A percentile compares a stretch with the other conserved stretches of the same genome.
Evolutionary conservation across 1,140 invertebrate genomes (phyloP).

Genomic region (Microplitis mediator): DNA sequence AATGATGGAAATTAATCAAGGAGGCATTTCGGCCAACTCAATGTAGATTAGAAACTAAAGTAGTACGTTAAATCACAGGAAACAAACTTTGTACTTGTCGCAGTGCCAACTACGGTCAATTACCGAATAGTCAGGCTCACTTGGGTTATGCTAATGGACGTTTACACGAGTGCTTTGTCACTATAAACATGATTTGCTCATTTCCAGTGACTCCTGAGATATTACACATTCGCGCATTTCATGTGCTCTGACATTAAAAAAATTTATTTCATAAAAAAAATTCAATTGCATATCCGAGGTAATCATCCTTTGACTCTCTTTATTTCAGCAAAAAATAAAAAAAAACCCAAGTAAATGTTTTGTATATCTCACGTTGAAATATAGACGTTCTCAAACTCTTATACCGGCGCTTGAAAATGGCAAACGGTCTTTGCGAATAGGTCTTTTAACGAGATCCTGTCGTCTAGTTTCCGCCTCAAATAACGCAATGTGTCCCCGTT

Average conservation of each 20-base stretch:
- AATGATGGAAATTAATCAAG: neutral
- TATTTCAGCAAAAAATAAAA: too few relatives aligned
- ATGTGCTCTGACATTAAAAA: too few relatives aligned
- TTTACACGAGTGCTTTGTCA: slow-evolving; percentile 9
- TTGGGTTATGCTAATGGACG: slow-evolving; percentile 4
- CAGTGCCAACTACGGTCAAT: slow-evolving; percentile 6
- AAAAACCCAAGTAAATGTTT: neutral
- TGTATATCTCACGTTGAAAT: neutral
- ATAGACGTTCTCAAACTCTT: neutral
- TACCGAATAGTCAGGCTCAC: slow-evolving; percentile 9
- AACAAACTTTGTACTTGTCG: neutral
- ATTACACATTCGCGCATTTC: neutral
- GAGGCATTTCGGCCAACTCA: neutral
- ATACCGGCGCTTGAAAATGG: neutral
- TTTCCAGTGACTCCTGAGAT: neutral
- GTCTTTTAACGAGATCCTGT: neutral
- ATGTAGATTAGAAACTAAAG: neutral
- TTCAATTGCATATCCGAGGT: too few relatives aligned
- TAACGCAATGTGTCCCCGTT: neutral
- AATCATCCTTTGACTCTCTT: too few relatives aligned
- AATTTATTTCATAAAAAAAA: too few relatives aligned
- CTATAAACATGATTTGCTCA: neutral
- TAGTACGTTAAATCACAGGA: neutral
- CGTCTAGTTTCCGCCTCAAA: neutral
- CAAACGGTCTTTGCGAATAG: neutral